A percentile compares a stretch with the other conserved stretches of the same genome.
These are phyloP conservation scores for Bombycilla garrulus DNA, from an alignment of 2,113 vertebrate species.

Conservation along the genomic window DNA sequence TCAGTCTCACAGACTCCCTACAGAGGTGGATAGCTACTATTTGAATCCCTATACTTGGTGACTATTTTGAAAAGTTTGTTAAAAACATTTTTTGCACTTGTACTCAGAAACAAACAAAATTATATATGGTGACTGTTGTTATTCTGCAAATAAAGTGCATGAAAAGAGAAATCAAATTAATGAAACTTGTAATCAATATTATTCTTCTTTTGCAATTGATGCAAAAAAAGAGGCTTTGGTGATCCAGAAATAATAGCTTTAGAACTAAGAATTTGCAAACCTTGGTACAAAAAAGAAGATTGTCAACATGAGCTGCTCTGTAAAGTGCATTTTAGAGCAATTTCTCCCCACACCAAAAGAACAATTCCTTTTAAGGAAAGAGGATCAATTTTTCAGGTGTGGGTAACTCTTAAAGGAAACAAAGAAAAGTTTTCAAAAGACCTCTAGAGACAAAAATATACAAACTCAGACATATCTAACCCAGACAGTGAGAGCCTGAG, in stretches of 20 bases:
- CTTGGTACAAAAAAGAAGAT: neutral
- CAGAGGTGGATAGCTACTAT: neutral
- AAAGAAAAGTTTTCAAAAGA: neutral
- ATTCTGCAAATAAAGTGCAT: neutral
- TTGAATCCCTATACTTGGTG: neutral
- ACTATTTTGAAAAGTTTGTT: neutral
- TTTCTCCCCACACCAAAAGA: neutral
- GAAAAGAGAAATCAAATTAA: neutral
- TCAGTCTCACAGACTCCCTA: neutral
- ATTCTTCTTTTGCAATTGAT: neutral
- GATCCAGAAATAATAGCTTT: neutral
- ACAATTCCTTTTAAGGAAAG: neutral
- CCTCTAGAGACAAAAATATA: slow-evolving; percentile 6
- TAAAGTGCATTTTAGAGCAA: neutral
- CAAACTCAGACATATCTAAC: slow-evolving; percentile 41
- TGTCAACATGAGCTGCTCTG: neutral
- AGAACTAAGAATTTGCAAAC: neutral
- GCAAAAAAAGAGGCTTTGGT: neutral
- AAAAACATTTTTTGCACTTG: neutral
- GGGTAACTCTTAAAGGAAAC: neutral
- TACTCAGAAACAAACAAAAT: neutral
- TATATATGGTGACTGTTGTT: neutral
- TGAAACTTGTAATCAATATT: neutral
- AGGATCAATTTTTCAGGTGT: slow-evolving; percentile 34
- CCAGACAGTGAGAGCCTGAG: slow-evolving; percentile 28